Base-by-base conservation (phyloP, 2,113 vertebrate species). In the Melanotaenia duboulayi region DNA sequence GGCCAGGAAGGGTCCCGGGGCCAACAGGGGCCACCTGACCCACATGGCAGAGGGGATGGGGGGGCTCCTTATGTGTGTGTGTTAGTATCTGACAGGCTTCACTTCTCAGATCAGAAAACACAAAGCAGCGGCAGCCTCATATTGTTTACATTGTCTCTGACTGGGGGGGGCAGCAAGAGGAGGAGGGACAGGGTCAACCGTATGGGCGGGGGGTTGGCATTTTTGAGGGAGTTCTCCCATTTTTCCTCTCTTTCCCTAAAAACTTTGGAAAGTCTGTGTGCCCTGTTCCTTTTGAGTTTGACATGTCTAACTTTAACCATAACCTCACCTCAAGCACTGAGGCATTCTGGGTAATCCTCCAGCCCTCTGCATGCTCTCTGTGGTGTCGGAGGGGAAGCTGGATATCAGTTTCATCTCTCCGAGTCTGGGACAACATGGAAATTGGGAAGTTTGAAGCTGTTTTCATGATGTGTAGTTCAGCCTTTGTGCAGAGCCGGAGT, bases 51-150 rank as follows among this genome's bases (percentile, higher is more conserved):
- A 65, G 52, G 55, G 54, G 48, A 11, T 19, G 63, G 50, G 28
- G 1, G 59, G 70, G 74, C 46, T 65, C 28, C 17, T 20, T 65
- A 40, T 70, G 64, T 61, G 52, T 75, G 56, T 75, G 60, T 69
- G 65, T 40, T 44, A 4, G 42, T 22, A 44, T 74, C 23, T 69
- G 65, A 82, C 70, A 78, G 70, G 70, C 71, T 67, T 83, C 76
- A 75, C 57, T 66, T 71, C 66, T 71, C 60, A 48, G 55, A 70
- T 70, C 72, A 68, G 32, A 24, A 60, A 39, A 69, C 57, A 78
- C 66, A 81, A 81, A 72, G 74, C 49, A 67, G 75, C 50, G 50
- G 59, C 69, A 11, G 63, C 64, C 32, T 58, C 17, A 1, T 24
- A 40, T 85, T 81, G 74, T 81, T 64, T 35, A 3, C 32, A 24